Percentiles rank a stretch among this genome's conserved stretches.
Evolutionary conservation across 2,888 invertebrate genomes (phyloP).

Genomic region (Cephus nigrinus): DNA sequence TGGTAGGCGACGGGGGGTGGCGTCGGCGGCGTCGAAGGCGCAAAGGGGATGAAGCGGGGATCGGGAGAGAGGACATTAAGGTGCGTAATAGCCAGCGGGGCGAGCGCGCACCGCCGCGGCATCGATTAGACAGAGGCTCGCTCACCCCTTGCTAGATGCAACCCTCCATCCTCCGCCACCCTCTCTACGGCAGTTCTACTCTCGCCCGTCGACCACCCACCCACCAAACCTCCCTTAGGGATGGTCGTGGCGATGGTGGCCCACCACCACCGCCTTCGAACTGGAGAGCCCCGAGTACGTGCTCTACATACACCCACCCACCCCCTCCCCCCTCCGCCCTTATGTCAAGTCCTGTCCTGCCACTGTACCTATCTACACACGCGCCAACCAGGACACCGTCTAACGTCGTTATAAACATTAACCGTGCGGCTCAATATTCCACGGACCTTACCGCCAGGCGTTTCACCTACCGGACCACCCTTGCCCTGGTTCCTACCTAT

Average conservation of each 20-base stretch:
- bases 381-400: conserved; percentile 45
- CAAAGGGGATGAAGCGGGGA: conserved; percentile 25
- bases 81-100: conserved; percentile 67
- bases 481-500: not conserved
- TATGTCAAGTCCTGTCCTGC: conserved; percentile 16
- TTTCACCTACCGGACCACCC: conserved; percentile 16
- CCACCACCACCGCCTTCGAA: conserved; percentile 46
- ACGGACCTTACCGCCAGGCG: conserved; percentile 50
- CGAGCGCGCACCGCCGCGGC: conserved; percentile 65
- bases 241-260: conserved; percentile 19
- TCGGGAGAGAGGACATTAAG: conserved; percentile 64
- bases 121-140: conserved; percentile 65
- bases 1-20: conserved; percentile 27
- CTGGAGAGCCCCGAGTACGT: conserved; percentile 60
- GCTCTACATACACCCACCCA: conserved; percentile 63
- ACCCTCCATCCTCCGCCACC: conserved; percentile 39
- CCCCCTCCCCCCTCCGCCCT: conserved; percentile 15
- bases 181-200: conserved; percentile 28
- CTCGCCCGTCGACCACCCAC: conserved; percentile 24
- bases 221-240: conserved; percentile 22
- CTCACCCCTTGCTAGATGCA: conserved; percentile 57
- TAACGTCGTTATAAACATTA: conserved; percentile 66
- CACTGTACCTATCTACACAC: conserved; percentile 30
- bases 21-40: conserved; percentile 44
- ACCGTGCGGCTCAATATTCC: conserved; percentile 64